phyloP scores from a whole-genome alignment of 2,797 vertebrate species.

The Chaunax sp. region DNA sequence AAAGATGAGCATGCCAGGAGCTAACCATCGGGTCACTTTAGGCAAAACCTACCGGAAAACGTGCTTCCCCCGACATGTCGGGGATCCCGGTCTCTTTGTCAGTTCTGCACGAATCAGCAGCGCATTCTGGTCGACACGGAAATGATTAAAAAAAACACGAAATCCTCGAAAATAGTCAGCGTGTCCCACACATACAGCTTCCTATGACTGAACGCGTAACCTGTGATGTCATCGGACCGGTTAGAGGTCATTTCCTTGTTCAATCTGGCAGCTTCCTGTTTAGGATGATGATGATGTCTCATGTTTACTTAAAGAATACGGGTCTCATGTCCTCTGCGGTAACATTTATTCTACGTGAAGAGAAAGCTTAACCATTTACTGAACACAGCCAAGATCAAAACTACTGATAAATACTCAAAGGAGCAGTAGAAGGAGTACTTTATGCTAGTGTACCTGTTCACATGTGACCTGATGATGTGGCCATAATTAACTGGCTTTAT shows the following conservation, averaged over 20 bases:
- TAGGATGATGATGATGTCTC: neutral
- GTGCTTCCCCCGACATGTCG: constrained; percentile 67
- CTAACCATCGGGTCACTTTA: neutral
- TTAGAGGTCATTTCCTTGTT: constrained; percentile 71
- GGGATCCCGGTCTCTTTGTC: neutral
- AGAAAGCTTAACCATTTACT: neutral
- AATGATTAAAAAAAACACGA: neutral
- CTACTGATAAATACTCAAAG: too few species aligned
- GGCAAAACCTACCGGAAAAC: constrained; percentile 56
- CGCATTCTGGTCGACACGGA: neutral
- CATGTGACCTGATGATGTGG: too few species aligned
- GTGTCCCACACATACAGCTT: neutral
- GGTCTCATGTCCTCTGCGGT: too few species aligned
- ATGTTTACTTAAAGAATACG: too few species aligned
- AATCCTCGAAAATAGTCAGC: neutral
- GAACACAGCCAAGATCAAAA: neutral
- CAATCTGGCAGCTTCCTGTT: constrained; percentile 6
- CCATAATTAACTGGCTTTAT: too few species aligned
- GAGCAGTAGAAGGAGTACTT: too few species aligned
- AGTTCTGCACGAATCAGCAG: neutral
- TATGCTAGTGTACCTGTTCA: too few species aligned
- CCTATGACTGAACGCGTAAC: constrained; percentile 33
- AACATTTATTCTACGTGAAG: neutral
- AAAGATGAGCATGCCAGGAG: neutral
- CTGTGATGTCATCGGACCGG: constrained; percentile 47